These are phyloP conservation scores for Carpatolechia fugitivella DNA, from an alignment of 2,888 invertebrate genomes.

Conservation along the genomic window DNA sequence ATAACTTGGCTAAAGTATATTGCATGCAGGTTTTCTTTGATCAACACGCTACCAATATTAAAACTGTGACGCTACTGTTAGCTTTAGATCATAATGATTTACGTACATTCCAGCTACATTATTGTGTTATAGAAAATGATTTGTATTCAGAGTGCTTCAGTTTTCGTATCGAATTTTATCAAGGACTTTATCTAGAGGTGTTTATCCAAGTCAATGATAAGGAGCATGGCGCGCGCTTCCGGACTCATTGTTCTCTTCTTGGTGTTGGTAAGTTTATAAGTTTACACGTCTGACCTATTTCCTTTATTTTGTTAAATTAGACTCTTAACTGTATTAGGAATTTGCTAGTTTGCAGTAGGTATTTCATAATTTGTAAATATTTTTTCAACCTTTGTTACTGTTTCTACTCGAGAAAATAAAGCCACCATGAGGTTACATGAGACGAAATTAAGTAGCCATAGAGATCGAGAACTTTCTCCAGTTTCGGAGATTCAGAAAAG, in stretches of 20 bases:
- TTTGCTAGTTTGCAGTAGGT: too few species aligned
- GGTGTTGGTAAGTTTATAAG: conserved; percentile 48
- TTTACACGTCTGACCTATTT: conserved; percentile 4
- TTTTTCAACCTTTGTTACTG: too few species aligned
- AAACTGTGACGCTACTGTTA: not conserved
- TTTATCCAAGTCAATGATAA: conserved; percentile 35
- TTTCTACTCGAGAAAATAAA: too few species aligned
- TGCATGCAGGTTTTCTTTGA: too few species aligned
- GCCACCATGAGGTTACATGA: too few species aligned
- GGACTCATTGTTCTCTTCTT: conserved; percentile 46
- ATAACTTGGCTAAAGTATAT: too few species aligned
- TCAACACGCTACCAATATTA: too few species aligned
- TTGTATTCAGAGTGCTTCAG: conserved; percentile 20
- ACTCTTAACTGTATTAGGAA: too few species aligned
- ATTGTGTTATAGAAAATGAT: conserved; percentile 6
- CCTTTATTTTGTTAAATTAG: not conserved
- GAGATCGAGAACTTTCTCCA: too few species aligned
- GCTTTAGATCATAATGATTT: not conserved
- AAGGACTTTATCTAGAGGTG: conserved; percentile 35
- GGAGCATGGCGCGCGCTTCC: conserved; percentile 47
- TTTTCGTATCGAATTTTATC: conserved; percentile 36
- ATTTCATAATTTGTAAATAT: too few species aligned
- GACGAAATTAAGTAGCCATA: too few species aligned
- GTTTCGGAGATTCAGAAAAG: too few species aligned
- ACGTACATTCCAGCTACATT: not conserved